Evolutionary conservation across 2,113 vertebrate genomes (phyloP).

Genomic region (Entomyzon cyanotis): DNA sequence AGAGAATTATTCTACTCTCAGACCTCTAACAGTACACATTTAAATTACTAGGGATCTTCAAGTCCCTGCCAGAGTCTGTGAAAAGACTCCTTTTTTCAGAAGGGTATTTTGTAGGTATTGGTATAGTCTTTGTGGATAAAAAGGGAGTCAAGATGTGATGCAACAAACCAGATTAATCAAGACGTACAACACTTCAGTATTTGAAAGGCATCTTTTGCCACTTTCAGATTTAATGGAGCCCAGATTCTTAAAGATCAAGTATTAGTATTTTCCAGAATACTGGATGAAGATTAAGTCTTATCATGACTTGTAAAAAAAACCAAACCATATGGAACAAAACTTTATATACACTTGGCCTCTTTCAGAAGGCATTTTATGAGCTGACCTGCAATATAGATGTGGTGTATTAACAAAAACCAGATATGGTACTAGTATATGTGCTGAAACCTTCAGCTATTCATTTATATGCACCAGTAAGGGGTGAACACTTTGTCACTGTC

Average conservation of each 20-base stretch:
- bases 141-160: neutral
- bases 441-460: neutral
- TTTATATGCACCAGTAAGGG: neutral
- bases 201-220: neutral
- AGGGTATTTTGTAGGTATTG: neutral
- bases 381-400: neutral
- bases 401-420: neutral
- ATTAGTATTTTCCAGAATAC: neutral
- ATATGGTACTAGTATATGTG: neutral
- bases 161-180: neutral
- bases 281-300: neutral
- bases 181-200: neutral
- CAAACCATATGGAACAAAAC: rapidly evolving
- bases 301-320: neutral
- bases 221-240: neutral
- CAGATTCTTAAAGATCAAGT: neutral
- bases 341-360: neutral
- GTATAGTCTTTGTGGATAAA: neutral
- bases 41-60: neutral
- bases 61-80: neutral
- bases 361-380: neutral
- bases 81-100: neutral
- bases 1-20: neutral
- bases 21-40: neutral
- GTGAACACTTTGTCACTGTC: neutral